Evolutionary conservation across 2,113 vertebrate genomes (phyloP), one percentile per base, ranked within the genome.

Genomic region (Casuarius casuarius): DNA sequence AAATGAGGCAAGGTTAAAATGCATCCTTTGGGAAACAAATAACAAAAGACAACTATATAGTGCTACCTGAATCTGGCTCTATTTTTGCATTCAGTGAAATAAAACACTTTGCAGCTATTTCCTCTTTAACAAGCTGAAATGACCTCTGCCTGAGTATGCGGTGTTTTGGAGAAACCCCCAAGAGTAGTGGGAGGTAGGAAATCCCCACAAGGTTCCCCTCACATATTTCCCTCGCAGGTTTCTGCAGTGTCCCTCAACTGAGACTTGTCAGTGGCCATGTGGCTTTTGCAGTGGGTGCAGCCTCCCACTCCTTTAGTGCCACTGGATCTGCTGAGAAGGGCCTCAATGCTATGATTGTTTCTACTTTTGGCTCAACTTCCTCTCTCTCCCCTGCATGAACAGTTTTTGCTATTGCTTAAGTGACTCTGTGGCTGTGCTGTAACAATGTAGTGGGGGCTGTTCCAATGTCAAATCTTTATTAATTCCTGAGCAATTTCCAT

Each of bases 141-240:
- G 82, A 94, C 75, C 40, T 92, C 89, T 87, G 84, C 84, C 82
- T 31, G 46, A 79, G 74, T 59, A 2, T 63, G 71, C 59, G 35
- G n/a, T 40, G 71, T 7, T 65, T 42, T 92, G 91, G 95, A 95
- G 97, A 97, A 83, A 46, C 33, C 72, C 90, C 25, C 6, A 73
- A 26, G 79, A 40, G 71, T 67, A 89, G 87, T 67, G 94, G 94
- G 82, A 91, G 95, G 95, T 63, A 97, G 96, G 92, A 91, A 97
- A 94, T 96, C 94, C 96, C 96, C 97, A 72, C 51, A 40, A 77
- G 90, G 81, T 58, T 97, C 91, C 96, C 92, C 17, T 93, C 84
- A 66, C 54, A 3, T 83, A 78, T 90, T 95, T 93, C 90, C 93
- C 85, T 85, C 1, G 1, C 73, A 94, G 95, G 94, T 87, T 84